Base-by-base conservation (phyloP, 2,797 vertebrate genomes). In the Etheostoma perlongum region DNA sequence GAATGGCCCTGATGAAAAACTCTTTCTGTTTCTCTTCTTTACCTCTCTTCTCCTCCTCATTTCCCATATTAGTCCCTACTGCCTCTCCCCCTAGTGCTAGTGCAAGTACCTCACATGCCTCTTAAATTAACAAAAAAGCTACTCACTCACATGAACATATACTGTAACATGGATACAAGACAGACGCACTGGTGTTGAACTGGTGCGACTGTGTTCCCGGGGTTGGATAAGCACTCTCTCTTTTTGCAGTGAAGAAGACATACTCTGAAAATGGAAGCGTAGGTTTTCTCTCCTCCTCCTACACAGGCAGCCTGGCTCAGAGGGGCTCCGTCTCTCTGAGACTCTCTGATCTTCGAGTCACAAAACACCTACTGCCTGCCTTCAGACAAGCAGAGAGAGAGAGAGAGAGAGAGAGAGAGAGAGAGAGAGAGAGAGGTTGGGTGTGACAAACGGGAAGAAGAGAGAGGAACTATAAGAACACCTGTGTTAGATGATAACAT, bases 331-430 rank as follows among this genome's bases (percentile, higher is more conserved):
- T 90, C 80, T 88, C 79, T 88, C 73, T 8, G 52, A 85, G 76
- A 61, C 73, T 79, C 87, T 92, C 84, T 92, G 91, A 91, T 93
- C 91, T 90, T 51, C 21, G 6, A 88, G 91, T 92, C 88, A 80
- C 91, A 84, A 91, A 91, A 90, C 88, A 90, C 91, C 91, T 88
- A 86, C 92, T 91, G 86, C 81, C 81, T 86, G 79, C 85, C 85
- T 89, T 86, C 82, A 87, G 78, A 85, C 81, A 51, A 78, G 46
- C 62, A 44, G 27, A 6, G 64, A 66, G 73, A 54, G 53, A 27
- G 25, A 3, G 2, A 13, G 27, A 16, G n/a, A 46, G 58, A n/a
- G 59, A 21, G 8, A 46, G 18, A 5, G 14, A 6, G 74, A 65
- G 25, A 46, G 62, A 74, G 25, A 80, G 72, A 40, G 84, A 82